These are phyloP conservation scores for Scatophagus argus DNA, from an alignment of 2,113 vertebrate species.

Conservation along the genomic window DNA sequence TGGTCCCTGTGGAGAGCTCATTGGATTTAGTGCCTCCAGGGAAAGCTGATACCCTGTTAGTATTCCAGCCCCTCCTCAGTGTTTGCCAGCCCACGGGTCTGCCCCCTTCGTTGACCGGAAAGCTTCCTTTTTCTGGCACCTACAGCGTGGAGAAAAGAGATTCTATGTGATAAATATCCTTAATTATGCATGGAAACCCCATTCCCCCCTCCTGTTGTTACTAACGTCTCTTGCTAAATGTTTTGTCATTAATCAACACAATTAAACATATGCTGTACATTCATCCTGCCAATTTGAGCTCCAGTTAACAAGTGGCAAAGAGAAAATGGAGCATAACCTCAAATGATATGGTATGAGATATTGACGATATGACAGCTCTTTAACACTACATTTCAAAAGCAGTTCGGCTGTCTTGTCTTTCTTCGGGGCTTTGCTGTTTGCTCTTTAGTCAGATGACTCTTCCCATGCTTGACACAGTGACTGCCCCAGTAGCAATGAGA, in stretches of 20 bases:
- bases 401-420: conserved; percentile 59
- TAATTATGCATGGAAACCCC: conserved; percentile 46
- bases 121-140: conserved; percentile 59
- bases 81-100: conserved; percentile 55
- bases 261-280: conserved; percentile 20
- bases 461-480: conserved; percentile 59
- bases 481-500: conserved; percentile 62
- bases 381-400: conserved; percentile 32
- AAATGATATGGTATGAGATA: conserved; percentile 2
- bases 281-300: conserved; percentile 7
- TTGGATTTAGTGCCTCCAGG: conserved; percentile 47
- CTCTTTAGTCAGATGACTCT: conserved; percentile 76
- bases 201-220: conserved; percentile 23
- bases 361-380: conserved; percentile 38
- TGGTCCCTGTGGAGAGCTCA: conserved; percentile 29
- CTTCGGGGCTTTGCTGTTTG: conserved; percentile 64
- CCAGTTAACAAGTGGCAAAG: not conserved
- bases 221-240: conserved; percentile 33
- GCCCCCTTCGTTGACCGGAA: conserved; percentile 37
- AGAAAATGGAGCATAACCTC: conserved; percentile 11
- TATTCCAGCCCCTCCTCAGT: conserved; percentile 67
- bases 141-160: conserved; percentile 57
- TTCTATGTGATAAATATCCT: conserved; percentile 38
- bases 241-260: conserved; percentile 38
- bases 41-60: conserved; percentile 54